Conservation (phyloP, 2,113 vertebrate species). For the Nothocercus julius region DNA sequence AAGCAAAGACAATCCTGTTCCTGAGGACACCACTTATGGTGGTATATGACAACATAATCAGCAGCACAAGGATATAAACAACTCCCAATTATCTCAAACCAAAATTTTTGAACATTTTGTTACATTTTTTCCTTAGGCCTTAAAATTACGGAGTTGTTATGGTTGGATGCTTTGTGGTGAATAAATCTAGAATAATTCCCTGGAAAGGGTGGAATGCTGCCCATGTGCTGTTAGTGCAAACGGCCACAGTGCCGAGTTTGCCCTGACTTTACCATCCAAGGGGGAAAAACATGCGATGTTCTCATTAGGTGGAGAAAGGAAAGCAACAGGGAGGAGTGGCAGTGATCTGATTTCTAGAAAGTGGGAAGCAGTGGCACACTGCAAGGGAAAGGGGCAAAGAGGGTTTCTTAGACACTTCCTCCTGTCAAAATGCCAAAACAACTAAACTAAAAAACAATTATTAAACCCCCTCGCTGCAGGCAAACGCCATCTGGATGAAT, state of each 20-base stretch:
- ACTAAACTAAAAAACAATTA: not conserved
- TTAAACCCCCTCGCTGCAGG: not conserved
- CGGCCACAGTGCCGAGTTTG: slow-evolving; percentile 35
- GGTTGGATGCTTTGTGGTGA: slow-evolving; percentile 72
- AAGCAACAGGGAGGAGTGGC: not conserved
- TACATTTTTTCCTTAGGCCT: slow-evolving; percentile 66
- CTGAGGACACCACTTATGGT: slow-evolving; percentile 14
- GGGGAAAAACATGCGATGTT: not conserved
- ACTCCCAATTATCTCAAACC: slow-evolving; percentile 66
- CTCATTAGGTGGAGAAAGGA: not conserved
- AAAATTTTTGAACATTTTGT: slow-evolving; percentile 69
- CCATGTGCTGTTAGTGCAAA: not conserved
- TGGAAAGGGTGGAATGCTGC: slow-evolving; percentile 68
- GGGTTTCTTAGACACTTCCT: not conserved
- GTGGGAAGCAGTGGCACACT: not conserved
- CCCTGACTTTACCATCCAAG: not conserved
- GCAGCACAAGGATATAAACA: slow-evolving; percentile 59
- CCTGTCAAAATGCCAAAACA: not conserved
- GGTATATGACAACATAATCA: slow-evolving; percentile 45
- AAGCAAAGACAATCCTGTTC: slow-evolving; percentile 30
- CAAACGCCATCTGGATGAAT: not conserved
- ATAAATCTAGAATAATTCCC: slow-evolving; percentile 72
- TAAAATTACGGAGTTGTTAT: slow-evolving; percentile 73
- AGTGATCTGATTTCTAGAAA: slow-evolving; percentile 43
- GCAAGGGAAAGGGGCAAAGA: not conserved